Base-by-base conservation (phyloP, 2,113 vertebrate genomes). In the Perognathus longimembris region DNA sequence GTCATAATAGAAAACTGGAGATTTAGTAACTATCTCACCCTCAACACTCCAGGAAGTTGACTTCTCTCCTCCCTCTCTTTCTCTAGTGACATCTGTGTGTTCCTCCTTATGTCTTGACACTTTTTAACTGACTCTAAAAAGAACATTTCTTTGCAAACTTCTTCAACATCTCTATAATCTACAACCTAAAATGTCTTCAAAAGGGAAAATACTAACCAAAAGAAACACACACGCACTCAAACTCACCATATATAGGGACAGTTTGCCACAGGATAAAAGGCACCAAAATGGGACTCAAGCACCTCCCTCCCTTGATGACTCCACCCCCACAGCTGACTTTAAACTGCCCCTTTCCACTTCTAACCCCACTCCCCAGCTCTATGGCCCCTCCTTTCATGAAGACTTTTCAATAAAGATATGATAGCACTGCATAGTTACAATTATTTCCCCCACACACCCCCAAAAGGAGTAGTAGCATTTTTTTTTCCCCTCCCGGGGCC, bases 391-490 rank as follows among this genome's bases (percentile, higher is more conserved):
- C 64, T 30, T 88, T 90, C 94, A 93, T 95, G 0, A 6, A 94
- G 80, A 70, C 57, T 95, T 97, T 95, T 94, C 94, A 93, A 88
- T 81, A 88, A 87, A 88, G 38, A 93, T 84, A 92, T 32, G 75
- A 83, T 71, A 91, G 61, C 66, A 61, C 59, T 57, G 57, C 63
- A 75, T 42, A 92, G 89, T 92, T 91, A 91, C 24, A 94, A 61
- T n/a, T 67, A 61, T 61, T 40, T 66, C 89, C 38, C 45, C 42
- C 50, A 45, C n/a, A n/a, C 14, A 45, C 88, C 76, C 71, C 38
- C 86, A 83, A 4, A 24, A 90, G 94, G 93, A 95, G 84, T 88
- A 95, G 95, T 75, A 92, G 80, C 85, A 85, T 96, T 97, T 97
- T 59, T 83, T 95, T 90, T 90, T 73, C 81, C 81, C 88, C 81